These are phyloP conservation scores for Drosophila suboccidentalis DNA, from an alignment of 2,888 invertebrate species.

Conservation along the genomic window DNA sequence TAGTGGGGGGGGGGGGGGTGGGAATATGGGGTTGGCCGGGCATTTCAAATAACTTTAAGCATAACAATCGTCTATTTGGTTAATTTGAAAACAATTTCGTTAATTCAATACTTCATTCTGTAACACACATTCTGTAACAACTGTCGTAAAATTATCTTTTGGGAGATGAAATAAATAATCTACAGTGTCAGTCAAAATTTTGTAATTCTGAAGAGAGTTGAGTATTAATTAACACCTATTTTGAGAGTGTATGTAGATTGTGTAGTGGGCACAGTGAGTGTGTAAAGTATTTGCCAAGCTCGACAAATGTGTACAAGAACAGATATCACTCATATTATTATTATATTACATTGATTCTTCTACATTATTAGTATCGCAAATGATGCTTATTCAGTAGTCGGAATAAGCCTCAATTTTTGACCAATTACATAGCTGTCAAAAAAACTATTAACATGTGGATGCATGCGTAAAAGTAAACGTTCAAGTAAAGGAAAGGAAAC, in stretches of 20 bases:
- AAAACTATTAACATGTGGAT: not conserved
- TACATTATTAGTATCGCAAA: not conserved
- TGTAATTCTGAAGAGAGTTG: not conserved
- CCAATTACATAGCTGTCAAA: not conserved
- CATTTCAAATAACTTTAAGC: not conserved
- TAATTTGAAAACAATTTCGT: not conserved
- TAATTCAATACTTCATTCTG: not conserved
- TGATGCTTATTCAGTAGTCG: not conserved
- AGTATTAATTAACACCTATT: not conserved
- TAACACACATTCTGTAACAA: not conserved
- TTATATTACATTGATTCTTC: not conserved
- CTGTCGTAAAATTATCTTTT: not conserved
- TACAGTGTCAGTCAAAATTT: not conserved
- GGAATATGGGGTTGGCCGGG: too few relatives aligned
- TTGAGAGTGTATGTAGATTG: not conserved
- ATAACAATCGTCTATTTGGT: not conserved
- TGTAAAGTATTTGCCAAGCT: not conserved
- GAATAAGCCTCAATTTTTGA: not conserved
- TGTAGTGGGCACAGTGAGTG: not conserved
- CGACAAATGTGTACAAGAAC: not conserved
- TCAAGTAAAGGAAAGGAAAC: slow-evolving; percentile 1
- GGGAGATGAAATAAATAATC: not conserved
- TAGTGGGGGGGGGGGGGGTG: not conserved
- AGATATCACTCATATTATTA: not conserved
- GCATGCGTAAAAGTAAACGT: slow-evolving; percentile 35